Percentiles rank a stretch among this genome's conserved stretches.
These are phyloP conservation scores for Nesidiocoris tenuis DNA, from an alignment of 2,888 invertebrate genomes.

Conservation along the genomic window DNA sequence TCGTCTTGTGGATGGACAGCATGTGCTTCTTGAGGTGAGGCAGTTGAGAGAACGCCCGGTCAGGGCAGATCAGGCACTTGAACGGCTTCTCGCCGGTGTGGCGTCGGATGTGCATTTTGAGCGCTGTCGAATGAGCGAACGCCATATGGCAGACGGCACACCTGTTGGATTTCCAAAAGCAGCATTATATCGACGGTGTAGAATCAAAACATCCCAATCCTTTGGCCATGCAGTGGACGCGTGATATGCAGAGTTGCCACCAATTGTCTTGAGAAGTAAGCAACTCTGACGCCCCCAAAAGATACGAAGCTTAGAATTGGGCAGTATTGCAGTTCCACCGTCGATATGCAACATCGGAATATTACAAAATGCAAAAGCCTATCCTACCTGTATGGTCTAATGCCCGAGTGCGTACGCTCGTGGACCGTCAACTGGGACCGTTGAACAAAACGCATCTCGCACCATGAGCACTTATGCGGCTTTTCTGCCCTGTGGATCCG, in stretches of 20 bases:
- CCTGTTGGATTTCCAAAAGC: background rate
- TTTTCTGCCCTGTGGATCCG: conserved; percentile 74
- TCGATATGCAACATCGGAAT: too few species aligned
- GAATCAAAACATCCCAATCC: too few species aligned
- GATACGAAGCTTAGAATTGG: too few species aligned
- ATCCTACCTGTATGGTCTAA: conserved; percentile 69
- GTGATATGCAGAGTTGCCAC: too few species aligned
- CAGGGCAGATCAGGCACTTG: conserved; percentile 57
- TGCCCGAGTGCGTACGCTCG: conserved; percentile 79
- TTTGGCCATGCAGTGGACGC: too few species aligned
- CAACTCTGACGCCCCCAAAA: too few species aligned
- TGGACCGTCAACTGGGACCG: conserved; percentile 82
- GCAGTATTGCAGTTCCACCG: too few species aligned
- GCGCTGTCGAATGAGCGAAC: conserved; percentile 81
- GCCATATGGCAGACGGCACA: conserved; percentile 78
- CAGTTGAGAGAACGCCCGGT: conserved; percentile 74
- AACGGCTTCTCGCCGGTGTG: conserved; percentile 87
- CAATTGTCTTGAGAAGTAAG: too few species aligned
- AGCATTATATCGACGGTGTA: too few species aligned
- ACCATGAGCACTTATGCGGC: conserved; percentile 75
- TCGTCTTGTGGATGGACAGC: conserved; percentile 77
- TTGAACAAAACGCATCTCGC: conserved; percentile 77
- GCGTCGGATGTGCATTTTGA: conserved; percentile 77
- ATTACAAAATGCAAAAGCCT: too few species aligned
- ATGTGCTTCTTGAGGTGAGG: conserved; percentile 87